A percentile compares a stretch with the other conserved stretches of the same genome.
These are phyloP conservation scores for Palythoa caribaeorum DNA, from an alignment of 92 coral and sea anemone species.

Conservation along the genomic window DNA sequence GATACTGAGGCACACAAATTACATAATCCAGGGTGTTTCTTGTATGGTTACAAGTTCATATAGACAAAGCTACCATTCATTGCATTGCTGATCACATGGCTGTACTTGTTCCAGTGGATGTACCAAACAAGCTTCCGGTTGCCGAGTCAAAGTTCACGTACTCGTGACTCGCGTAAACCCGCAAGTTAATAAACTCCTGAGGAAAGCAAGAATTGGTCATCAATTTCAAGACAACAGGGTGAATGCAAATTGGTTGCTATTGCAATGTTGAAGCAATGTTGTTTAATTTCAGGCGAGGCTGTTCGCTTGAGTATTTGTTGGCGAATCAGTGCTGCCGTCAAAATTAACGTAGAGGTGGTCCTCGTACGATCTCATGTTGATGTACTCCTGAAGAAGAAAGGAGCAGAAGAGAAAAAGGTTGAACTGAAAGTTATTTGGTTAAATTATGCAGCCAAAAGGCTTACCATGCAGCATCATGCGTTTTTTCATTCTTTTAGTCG, in stretches of 20 bases:
- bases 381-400: constrained; percentile 79
- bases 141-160: constrained; percentile 95
- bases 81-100: constrained; percentile 30
- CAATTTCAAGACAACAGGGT: constrained; percentile 37
- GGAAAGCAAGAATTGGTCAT: constrained; percentile 65
- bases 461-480: constrained; percentile 30
- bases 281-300: constrained; percentile 43
- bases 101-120: constrained; percentile 22
- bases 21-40: not conserved
- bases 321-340: constrained; percentile 74
- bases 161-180: constrained; percentile 90
- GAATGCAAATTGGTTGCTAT: not conserved
- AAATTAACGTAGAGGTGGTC: constrained; percentile 95
- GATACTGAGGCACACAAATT: not conserved
- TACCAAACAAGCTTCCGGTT: constrained; percentile 62
- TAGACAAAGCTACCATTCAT: not conserved
- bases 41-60: not conserved
- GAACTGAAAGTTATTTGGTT: constrained; percentile 24
- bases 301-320: constrained; percentile 40
- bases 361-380: constrained; percentile 92
- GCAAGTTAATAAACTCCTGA: constrained; percentile 95
- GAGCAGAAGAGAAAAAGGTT: constrained; percentile 61
- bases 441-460: constrained; percentile 16
- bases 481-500: constrained; percentile 11
- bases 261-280: constrained; percentile 24